phyloP scores from a whole-genome alignment of 2,888 invertebrate genomes.

The Thelaira solivaga region DNA sequence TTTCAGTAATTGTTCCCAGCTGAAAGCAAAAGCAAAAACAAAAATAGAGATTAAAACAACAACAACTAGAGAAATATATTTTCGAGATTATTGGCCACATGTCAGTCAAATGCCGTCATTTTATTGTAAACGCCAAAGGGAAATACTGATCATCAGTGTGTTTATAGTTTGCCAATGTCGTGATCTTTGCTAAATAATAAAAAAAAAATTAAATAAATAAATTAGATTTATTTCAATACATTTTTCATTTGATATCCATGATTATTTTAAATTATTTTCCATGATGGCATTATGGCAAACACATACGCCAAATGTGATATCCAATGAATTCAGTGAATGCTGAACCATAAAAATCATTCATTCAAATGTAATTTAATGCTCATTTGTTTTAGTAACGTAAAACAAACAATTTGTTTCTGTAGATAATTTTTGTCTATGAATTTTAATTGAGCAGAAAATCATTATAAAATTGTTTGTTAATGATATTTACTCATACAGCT shows the following conservation, averaged over 20 bases:
- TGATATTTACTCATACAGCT: not conserved
- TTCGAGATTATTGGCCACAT: conserved; percentile 29
- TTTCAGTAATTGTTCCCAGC: conserved; percentile 38
- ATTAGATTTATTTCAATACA: conserved; percentile 13
- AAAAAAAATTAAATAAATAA: not conserved
- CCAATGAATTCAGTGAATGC: not conserved
- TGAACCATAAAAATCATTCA: not conserved
- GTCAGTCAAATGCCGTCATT: conserved; percentile 14
- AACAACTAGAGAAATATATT: conserved; percentile 1
- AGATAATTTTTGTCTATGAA: not conserved
- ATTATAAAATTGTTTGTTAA: not conserved
- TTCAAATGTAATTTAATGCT: conserved; percentile 27
- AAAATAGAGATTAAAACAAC: not conserved
- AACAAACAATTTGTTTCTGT: not conserved
- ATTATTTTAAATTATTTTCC: not conserved
- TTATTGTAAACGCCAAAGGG: conserved; percentile 7
- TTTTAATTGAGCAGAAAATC: conserved; percentile 22
- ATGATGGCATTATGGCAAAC: conserved; percentile 20
- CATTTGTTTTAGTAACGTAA: conserved; percentile 1
- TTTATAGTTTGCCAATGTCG: not conserved
- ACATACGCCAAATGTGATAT: not conserved
- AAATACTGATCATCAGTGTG: conserved; percentile 32
- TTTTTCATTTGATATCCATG: conserved; percentile 2
- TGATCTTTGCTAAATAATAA: conserved; percentile 26
- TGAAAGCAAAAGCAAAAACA: no score